phyloP scores from a whole-genome alignment of 2,888 invertebrate species.

The Teleogryllus oceanicus region DNA sequence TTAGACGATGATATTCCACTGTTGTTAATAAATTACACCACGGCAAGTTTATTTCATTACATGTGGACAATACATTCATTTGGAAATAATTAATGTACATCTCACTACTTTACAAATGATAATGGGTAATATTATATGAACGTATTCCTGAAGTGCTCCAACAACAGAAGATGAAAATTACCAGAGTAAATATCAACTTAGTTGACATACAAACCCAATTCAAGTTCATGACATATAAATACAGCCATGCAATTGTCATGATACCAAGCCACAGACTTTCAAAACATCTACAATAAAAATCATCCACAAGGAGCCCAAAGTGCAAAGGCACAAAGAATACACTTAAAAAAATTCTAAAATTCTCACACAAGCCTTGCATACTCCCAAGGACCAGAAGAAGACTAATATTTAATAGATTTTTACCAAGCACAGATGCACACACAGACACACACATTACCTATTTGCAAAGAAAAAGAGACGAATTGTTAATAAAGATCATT shows the following conservation, averaged over 20 bases:
- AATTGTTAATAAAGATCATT: slow-evolving; percentile 11
- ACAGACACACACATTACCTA: neutral
- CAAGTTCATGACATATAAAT: neutral
- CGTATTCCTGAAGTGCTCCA: slow-evolving; percentile 8
- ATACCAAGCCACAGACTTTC: neutral
- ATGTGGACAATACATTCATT: slow-evolving; percentile 11
- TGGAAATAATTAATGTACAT: neutral
- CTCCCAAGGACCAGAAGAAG: neutral
- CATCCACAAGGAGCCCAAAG: neutral
- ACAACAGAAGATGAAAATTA: neutral
- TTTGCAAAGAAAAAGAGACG: neutral
- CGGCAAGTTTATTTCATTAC: neutral
- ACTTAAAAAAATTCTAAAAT: neutral
- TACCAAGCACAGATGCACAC: neutral
- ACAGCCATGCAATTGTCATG: neutral
- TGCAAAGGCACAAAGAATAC: neutral
- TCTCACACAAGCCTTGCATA: neutral
- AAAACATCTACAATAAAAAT: neutral
- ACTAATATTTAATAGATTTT: neutral
- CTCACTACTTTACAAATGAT: neutral
- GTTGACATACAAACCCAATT: neutral
- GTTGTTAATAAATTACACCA: slow-evolving; percentile 18
- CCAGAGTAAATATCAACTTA: neutral
- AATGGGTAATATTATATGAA: slow-evolving; percentile 3
- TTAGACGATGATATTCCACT: neutral